These are phyloP conservation scores for Apodemia hepburni DNA, from an alignment of 2,888 invertebrate genomes.

Conservation along the genomic window DNA sequence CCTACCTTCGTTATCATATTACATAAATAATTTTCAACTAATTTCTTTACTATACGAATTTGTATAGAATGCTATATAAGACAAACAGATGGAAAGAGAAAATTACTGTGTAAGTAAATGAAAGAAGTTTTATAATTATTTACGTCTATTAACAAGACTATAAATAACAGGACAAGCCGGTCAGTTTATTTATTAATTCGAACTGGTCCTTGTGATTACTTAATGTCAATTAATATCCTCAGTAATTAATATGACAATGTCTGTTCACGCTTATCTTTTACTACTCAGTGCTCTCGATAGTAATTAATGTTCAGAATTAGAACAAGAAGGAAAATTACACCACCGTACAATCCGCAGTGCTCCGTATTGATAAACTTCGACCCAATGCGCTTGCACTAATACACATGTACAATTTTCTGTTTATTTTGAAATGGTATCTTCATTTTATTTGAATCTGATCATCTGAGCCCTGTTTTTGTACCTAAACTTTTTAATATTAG, in stretches of 20 bases:
- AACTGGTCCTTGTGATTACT: not conserved
- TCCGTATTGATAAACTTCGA: slow-evolving; percentile 55
- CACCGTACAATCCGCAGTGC: slow-evolving; percentile 34
- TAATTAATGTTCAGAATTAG: slow-evolving; percentile 55
- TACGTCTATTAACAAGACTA: not conserved
- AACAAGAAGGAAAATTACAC: slow-evolving; percentile 67
- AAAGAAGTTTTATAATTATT: not conserved
- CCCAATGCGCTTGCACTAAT: slow-evolving; percentile 33
- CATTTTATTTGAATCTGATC: not conserved
- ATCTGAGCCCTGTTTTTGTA: no score
- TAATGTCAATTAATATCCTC: slow-evolving; percentile 21
- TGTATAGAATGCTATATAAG: no score
- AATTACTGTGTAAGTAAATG: not conserved
- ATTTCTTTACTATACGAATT: no score
- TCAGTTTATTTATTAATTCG: not conserved
- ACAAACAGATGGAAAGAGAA: no score
- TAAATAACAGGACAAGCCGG: not conserved
- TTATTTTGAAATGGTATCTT: not conserved
- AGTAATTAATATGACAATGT: slow-evolving; percentile 10
- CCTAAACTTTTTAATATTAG: no score
- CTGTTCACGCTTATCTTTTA: slow-evolving; percentile 21
- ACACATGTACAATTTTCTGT: slow-evolving; percentile 19
- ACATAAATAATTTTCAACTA: no score
- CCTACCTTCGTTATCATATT: no score
- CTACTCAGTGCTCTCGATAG: slow-evolving; percentile 37